phyloP scores from a whole-genome alignment of 1,140 invertebrate species.

The Drosophila sucinea region DNA sequence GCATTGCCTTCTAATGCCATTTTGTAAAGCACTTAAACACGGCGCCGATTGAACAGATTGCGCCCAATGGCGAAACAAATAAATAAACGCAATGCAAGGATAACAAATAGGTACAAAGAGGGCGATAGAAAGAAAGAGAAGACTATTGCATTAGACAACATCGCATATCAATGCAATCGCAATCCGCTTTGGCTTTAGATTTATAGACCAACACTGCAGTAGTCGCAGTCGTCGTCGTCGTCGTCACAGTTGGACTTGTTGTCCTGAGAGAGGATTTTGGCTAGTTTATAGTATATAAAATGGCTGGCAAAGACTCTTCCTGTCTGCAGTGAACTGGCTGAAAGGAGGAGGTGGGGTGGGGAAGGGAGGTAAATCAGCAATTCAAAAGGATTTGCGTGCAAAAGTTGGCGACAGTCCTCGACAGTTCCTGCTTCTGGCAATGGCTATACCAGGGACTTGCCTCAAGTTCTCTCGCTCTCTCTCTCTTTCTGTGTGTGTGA shows the following conservation, averaged over 20 bases:
- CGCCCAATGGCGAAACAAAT: constrained; percentile 62
- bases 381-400: constrained; percentile 73
- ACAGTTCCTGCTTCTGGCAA: constrained; percentile 26
- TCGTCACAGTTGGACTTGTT: constrained; percentile 20
- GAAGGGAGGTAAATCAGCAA: constrained; percentile 61
- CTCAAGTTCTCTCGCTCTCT: constrained; percentile 44
- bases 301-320: constrained; percentile 28
- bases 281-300: constrained; percentile 49
- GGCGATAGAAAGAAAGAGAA: constrained; percentile 15
- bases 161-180: constrained; percentile 70
- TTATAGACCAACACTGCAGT: constrained; percentile 63
- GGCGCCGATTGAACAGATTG: constrained; percentile 50
- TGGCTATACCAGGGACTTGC: constrained; percentile 19
- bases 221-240: constrained; percentile 25
- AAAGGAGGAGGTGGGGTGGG: constrained; percentile 4
- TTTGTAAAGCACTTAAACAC: constrained; percentile 51
- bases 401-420: constrained; percentile 61
- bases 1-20: constrained; percentile 46
- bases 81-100: constrained; percentile 47
- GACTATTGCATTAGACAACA: constrained; percentile 60
- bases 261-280: constrained; percentile 36
- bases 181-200: constrained; percentile 74
- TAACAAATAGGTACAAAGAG: constrained; percentile 2
- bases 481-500: constrained; percentile 32
- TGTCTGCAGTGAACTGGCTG: neutral